Base-by-base conservation (phyloP, 1,140 invertebrate genomes). In the Drosophila serrata region DNA sequence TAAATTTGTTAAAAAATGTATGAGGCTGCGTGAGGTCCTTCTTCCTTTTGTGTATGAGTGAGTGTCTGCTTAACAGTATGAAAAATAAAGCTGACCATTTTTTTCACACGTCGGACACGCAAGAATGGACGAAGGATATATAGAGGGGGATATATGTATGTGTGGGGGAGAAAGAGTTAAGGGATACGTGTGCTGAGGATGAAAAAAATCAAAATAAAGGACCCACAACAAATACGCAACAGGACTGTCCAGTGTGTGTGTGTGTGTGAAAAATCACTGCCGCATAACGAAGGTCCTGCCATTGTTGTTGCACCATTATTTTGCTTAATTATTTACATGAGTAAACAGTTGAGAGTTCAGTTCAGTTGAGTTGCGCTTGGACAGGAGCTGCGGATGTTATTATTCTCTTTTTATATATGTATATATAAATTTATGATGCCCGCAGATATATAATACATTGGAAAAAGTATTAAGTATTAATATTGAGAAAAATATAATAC, bases 301-400 rank as follows among this genome's bases (percentile, higher is more conserved):
- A 35, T 53, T 60, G 61, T 33, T 75, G 60, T 65, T 69, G 56
- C 67, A 43, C 73, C 84, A 88, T 84, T 88, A 86, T 87, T 88
- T 84, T 80, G 69, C 81, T 84, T 90, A 84, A 90, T 88, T 88
- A 90, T 90, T 90, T 90, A 81, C 81, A 85, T 84, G 85, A 90
- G 81, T 84, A 90, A 88, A 84, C 85, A 90, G 85, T 88, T 68
- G 85, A 90, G 75, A 76, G 79, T 82, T 90, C 49, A 63, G 56
- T 67, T 43, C 61, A 60, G 60, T 59, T 61, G 59, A 62, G 60
- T 48, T 69, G 42, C 33, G 19, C 27, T 29, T 29, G 42, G 37
- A 24, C 3, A 42, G 45, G 58, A 27, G 78, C 12, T 46, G 61
- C 62, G 73, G 61, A 59, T 45, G 37, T 59, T 58, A 39, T 69